Conservation (phyloP, 2,888 invertebrate genomes). For the Cataglyphis cursor region DNA sequence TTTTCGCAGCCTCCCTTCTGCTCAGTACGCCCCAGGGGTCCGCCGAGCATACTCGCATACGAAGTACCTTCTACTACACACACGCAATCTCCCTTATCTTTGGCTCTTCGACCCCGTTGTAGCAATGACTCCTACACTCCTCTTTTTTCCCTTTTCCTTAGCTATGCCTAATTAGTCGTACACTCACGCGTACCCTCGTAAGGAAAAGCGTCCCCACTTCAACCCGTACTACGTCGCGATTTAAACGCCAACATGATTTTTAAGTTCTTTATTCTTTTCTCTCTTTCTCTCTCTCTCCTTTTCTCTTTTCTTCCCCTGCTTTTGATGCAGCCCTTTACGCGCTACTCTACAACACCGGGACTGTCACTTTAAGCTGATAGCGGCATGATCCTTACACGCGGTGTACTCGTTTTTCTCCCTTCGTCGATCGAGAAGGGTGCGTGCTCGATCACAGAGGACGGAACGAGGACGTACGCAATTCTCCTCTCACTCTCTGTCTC, state of each 20-base stretch:
- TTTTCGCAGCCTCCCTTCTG: neutral
- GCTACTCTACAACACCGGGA: constrained; percentile 20
- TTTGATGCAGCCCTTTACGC: neutral
- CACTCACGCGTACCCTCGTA: constrained; percentile 19
- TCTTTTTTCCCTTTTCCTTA: neutral
- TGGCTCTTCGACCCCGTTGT: constrained; percentile 33
- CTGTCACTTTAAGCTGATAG: constrained; percentile 32
- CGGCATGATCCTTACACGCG: constrained; percentile 33
- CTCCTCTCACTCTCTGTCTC: neutral
- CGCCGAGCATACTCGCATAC: neutral
- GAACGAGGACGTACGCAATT: constrained; percentile 32
- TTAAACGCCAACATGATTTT: constrained; percentile 36
- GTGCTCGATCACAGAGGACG: constrained; percentile 53
- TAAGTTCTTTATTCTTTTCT: neutral
- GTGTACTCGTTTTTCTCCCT: neutral
- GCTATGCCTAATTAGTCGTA: constrained; percentile 30
- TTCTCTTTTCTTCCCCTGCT: neutral
- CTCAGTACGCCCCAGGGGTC: constrained; percentile 1
- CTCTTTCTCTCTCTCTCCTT: constrained; percentile 21
- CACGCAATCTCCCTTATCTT: constrained; percentile 39
- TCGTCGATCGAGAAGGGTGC: constrained; percentile 54
- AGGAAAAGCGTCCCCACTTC: constrained; percentile 5
- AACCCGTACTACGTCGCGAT: neutral
- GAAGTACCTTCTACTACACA: constrained; percentile 14
- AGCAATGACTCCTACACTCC: constrained; percentile 19